Evolutionary conservation across 2,888 invertebrate genomes (phyloP).

Genomic region (Drosophila austrosaltans): DNA sequence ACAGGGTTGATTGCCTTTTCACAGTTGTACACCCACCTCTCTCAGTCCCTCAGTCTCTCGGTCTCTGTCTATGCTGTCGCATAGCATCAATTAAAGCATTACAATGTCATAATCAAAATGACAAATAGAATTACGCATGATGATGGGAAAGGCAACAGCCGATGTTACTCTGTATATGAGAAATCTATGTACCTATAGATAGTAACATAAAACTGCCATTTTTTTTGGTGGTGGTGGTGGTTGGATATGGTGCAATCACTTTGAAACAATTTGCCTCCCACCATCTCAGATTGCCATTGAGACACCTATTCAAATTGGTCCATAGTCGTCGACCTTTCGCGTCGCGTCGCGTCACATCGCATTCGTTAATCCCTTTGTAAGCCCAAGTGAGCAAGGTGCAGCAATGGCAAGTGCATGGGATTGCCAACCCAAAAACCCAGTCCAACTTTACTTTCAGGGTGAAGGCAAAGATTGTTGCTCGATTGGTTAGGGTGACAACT

Average conservation of each 20-base stretch:
- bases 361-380: slow-evolving; percentile 68
- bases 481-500: slow-evolving; percentile 39
- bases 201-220: slow-evolving; percentile 20
- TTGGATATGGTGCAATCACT: slow-evolving; percentile 55
- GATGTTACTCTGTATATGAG: slow-evolving; percentile 27
- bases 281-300: slow-evolving; percentile 43
- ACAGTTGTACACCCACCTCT: slow-evolving; percentile 55
- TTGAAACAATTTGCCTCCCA: slow-evolving; percentile 63
- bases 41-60: not conserved
- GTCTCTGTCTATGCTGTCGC: slow-evolving; percentile 37
- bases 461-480: not conserved
- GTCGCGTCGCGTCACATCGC: slow-evolving; percentile 28
- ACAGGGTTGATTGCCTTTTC: slow-evolving; percentile 74
- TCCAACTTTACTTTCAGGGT: slow-evolving; percentile 10
- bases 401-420: slow-evolving; percentile 34
- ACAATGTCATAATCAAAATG: slow-evolving; percentile 84
- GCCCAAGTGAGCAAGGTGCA: slow-evolving; percentile 63
- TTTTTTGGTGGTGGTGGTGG: slow-evolving; percentile 32
- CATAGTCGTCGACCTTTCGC: slow-evolving; percentile 11
- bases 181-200: not conserved
- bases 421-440: not conserved
- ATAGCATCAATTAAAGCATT: slow-evolving; percentile 83
- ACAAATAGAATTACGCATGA: slow-evolving; percentile 83
- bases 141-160: slow-evolving; percentile 81
- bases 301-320: slow-evolving; percentile 70